Evolutionary conservation across 2,888 invertebrate species (phyloP).

Genomic region (Steinernema carpocapsae): DNA sequence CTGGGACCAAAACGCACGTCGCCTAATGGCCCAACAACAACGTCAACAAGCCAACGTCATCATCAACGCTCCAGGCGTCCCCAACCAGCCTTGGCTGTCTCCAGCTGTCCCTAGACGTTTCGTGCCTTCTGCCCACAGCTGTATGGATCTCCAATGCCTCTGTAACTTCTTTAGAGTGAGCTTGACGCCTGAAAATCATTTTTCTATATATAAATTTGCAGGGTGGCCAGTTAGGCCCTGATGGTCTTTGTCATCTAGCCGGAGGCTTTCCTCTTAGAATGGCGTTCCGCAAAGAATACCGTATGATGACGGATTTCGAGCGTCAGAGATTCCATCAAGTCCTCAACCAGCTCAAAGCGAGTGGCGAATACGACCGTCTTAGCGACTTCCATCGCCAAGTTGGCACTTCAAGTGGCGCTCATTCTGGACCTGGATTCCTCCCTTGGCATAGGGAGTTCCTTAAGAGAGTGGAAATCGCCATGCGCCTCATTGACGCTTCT

Average conservation of each 20-base stretch:
- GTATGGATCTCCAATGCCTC: constrained; percentile 63
- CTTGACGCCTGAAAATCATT: background rate
- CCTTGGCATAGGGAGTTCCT: constrained; percentile 66
- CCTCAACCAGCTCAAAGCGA: constrained; percentile 59
- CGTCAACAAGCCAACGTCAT: constrained; percentile 45
- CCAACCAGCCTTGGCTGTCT: constrained; percentile 48
- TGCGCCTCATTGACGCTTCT: constrained; percentile 67
- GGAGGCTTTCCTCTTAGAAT: constrained; percentile 56
- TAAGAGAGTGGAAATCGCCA: constrained; percentile 64
- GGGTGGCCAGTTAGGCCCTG: constrained; percentile 42
- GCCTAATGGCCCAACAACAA: constrained; percentile 46
- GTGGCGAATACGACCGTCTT: constrained; percentile 64
- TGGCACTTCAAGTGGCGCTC: constrained; percentile 63
- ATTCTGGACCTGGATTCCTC: constrained; percentile 67
- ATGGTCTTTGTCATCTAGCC: constrained; percentile 54
- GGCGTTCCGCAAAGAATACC: constrained; percentile 61
- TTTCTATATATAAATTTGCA: background rate
- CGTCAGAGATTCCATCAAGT: constrained; percentile 57
- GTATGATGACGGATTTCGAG: constrained; percentile 64
- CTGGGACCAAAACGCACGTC: constrained; percentile 50
- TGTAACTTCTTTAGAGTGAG: constrained; percentile 62
- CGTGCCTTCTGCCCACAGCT: constrained; percentile 57
- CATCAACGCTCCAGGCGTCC: constrained; percentile 53
- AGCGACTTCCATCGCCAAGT: constrained; percentile 63
- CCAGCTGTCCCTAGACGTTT: constrained; percentile 62